Evolutionary conservation across 2,113 vertebrate species (phyloP).

Genomic region (Gallinago undulata): DNA sequence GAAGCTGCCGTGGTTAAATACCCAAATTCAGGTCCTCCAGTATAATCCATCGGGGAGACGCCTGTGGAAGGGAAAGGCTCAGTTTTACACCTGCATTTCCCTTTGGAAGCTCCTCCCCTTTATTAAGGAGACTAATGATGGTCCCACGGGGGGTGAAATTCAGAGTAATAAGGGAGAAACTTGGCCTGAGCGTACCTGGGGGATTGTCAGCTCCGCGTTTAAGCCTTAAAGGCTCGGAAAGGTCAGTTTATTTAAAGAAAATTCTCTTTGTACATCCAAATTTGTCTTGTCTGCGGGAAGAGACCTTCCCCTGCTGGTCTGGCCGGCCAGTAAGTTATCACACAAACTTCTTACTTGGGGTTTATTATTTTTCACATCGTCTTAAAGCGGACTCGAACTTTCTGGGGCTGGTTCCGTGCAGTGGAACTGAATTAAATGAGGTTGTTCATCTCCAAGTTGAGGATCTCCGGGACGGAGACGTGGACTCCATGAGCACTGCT

Average conservation of each 20-base stretch:
- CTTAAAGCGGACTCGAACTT: neutral
- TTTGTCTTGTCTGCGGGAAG: accelerated
- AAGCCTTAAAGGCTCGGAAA: neutral
- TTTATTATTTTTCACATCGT: accelerated
- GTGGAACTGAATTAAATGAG: neutral
- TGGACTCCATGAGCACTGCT: accelerated
- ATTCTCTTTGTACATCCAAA: accelerated
- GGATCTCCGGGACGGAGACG: neutral
- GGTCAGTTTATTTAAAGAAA: neutral
- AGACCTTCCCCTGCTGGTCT: neutral
- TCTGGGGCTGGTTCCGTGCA: too few relatives aligned
- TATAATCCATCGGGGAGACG: neutral
- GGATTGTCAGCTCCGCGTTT: neutral
- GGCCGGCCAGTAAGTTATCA: neutral
- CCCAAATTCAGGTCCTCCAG: neutral
- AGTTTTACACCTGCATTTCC: neutral
- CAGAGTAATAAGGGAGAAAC: neutral
- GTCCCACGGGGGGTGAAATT: neutral
- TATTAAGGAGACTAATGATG: neutral
- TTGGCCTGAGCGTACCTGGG: accelerated
- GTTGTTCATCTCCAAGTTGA: neutral
- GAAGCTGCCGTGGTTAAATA: neutral
- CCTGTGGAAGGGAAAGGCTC: neutral
- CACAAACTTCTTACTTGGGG: neutral
- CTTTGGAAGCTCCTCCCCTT: neutral